Evolutionary conservation across 2,113 vertebrate species (phyloP).

Genomic region (Podocnemis expansa): DNA sequence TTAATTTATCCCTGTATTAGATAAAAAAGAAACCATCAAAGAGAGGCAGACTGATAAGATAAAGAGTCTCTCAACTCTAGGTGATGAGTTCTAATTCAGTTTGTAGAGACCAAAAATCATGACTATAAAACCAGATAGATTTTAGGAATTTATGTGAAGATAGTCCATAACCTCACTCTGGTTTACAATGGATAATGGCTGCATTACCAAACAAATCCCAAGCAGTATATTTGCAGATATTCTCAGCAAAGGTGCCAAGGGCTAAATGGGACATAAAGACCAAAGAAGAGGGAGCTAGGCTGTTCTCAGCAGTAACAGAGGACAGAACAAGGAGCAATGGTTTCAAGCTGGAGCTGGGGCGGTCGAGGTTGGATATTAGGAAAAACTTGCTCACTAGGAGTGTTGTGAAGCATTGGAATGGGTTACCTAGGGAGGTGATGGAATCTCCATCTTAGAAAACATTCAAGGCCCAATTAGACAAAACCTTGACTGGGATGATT

Average conservation of each 20-base stretch:
- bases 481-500: too few relatives aligned
- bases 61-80: not conserved
- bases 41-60: not conserved
- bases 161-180: not conserved
- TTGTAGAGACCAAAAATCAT: not conserved
- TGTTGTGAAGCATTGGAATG: too few relatives aligned
- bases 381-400: too few relatives aligned
- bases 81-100: not conserved
- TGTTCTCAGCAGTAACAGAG: too few relatives aligned
- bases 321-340: too few relatives aligned
- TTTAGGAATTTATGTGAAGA: not conserved
- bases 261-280: not conserved
- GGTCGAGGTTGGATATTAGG: too few relatives aligned
- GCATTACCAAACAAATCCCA: not conserved
- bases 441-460: too few relatives aligned
- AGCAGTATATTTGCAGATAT: not conserved
- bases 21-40: not conserved
- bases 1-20: not conserved
- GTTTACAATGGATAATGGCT: not conserved
- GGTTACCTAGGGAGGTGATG: too few relatives aligned
- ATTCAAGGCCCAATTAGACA: too few relatives aligned
- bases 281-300: too few relatives aligned
- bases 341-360: too few relatives aligned
- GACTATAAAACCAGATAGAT: not conserved
- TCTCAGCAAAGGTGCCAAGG: not conserved